Evolutionary conservation across 2,888 invertebrate genomes (phyloP).

Genomic region (Synanthedon tipuliformis): DNA sequence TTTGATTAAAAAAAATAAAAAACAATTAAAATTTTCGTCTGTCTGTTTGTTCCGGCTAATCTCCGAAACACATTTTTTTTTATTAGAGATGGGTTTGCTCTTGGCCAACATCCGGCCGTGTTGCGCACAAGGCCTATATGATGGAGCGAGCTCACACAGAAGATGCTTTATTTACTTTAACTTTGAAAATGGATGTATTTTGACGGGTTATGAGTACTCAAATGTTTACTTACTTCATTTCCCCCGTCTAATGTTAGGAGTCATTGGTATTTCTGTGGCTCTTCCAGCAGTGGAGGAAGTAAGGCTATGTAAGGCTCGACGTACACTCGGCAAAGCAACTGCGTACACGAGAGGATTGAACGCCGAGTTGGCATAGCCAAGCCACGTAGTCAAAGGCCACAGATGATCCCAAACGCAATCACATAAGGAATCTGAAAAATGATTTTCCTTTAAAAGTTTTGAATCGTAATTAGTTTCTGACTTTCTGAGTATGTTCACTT

Average conservation of each 20-base stretch:
- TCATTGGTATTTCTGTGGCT: slow-evolving; percentile 23
- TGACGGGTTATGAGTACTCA: not conserved
- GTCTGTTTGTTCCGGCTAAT: too few species aligned
- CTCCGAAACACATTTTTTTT: too few species aligned
- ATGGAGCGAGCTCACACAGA: too few species aligned
- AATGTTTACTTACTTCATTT: not conserved
- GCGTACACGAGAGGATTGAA: slow-evolving; percentile 78
- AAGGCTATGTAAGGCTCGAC: slow-evolving; percentile 34
- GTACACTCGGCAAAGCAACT: slow-evolving; percentile 53
- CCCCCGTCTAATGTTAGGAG: slow-evolving; percentile 10
- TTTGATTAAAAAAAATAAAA: too few species aligned
- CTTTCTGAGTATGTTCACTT: too few species aligned
- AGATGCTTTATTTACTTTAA: too few species aligned
- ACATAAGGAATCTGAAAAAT: slow-evolving; percentile 48
- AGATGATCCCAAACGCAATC: slow-evolving; percentile 62
- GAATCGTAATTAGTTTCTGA: too few species aligned
- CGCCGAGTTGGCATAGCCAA: slow-evolving; percentile 77
- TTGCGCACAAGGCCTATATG: too few species aligned
- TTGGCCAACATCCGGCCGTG: too few species aligned
- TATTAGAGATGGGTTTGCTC: too few species aligned
- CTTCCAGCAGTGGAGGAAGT: slow-evolving; percentile 19
- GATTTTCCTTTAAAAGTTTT: too few species aligned
- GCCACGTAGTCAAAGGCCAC: slow-evolving; percentile 76
- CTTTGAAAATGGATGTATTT: not conserved
- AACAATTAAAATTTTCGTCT: too few species aligned